phyloP scores from a whole-genome alignment of 2,888 invertebrate genomes.

The Agrochola circellaris region DNA sequence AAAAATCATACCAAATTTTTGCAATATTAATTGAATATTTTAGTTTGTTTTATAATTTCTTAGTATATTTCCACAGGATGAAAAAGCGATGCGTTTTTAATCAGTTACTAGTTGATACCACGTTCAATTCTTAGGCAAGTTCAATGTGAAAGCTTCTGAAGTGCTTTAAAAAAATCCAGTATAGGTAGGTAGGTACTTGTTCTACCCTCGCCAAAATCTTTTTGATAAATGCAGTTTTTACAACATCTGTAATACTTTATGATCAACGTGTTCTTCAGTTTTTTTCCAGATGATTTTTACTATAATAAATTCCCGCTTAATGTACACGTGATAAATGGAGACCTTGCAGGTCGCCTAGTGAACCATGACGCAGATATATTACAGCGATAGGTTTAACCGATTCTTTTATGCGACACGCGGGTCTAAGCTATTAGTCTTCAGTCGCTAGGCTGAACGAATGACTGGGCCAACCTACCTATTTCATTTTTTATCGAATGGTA shows the following conservation, averaged over 20 bases:
- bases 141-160: too few species aligned
- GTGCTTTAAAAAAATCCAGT: too few species aligned
- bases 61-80: too few species aligned
- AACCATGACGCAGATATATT: constrained; percentile 57
- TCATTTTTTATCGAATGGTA: constrained; percentile 41
- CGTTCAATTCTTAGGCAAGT: too few species aligned
- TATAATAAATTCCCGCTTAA: background rate
- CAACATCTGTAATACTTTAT: background rate
- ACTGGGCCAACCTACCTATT: constrained; percentile 33
- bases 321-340: constrained; percentile 35
- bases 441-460: constrained; percentile 35
- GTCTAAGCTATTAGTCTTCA: constrained; percentile 56
- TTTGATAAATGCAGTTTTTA: background rate
- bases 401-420: constrained; percentile 55
- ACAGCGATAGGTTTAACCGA: constrained; percentile 48
- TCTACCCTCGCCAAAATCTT: background rate
- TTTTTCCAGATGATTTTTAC: background rate
- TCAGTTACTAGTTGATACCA: too few species aligned
- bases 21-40: too few species aligned
- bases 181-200: background rate
- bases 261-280: background rate
- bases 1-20: too few species aligned
- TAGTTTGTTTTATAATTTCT: too few species aligned
- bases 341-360: constrained; percentile 22
- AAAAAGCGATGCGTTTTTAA: too few species aligned